Evolutionary conservation across 2,888 invertebrate genomes (phyloP), one percentile per base, ranked within the genome.

Genomic region (Catocala nupta): DNA sequence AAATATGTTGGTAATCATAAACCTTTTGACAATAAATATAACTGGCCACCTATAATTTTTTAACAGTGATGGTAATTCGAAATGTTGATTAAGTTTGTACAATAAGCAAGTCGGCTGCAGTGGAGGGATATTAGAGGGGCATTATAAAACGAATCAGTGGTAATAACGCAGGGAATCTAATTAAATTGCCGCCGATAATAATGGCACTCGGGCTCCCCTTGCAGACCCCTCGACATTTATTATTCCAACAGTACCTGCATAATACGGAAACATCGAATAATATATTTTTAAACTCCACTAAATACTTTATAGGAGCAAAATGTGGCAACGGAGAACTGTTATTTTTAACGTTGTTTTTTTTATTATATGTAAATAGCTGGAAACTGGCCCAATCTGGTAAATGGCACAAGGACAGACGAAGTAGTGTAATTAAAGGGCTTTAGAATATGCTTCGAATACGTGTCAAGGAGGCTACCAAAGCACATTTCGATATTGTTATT

Each of bases 161-260:
- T 91, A 92, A 90, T 93, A 92, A 88, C 86, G 89, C 83, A 87
- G 91, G 92, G 93, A 90, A 89, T 93, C 91, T 93, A 94, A 94
- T 94, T 94, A 93, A 94, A 94, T 93, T 92, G 93, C 91, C 89
- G 87, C 92, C 91, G 86, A 91, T 93, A 92, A 94, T 93, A 93
- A 93, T 91, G 91, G 92, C 88, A 88, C 86, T 87, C 85, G 82
- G 84, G 76, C 85, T 82, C 92, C 91, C 93, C 90, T 87, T 70
- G 81, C 85, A 87, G 90, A 85, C 89, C 92, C 93, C 92, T 92
- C 89, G 82, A 87, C 90, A 91, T 92, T 90, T 89, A 91, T 93
- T 92, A 92, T 92, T 92, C 89, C 84, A 86, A 80, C 69, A 70
- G 71, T 81, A 82, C 81, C 81, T 81, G 82, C 54, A 78, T 65